These are phyloP conservation scores for Meiosimyza decipiens DNA, from an alignment of 2,888 invertebrate genomes.

Conservation along the genomic window DNA sequence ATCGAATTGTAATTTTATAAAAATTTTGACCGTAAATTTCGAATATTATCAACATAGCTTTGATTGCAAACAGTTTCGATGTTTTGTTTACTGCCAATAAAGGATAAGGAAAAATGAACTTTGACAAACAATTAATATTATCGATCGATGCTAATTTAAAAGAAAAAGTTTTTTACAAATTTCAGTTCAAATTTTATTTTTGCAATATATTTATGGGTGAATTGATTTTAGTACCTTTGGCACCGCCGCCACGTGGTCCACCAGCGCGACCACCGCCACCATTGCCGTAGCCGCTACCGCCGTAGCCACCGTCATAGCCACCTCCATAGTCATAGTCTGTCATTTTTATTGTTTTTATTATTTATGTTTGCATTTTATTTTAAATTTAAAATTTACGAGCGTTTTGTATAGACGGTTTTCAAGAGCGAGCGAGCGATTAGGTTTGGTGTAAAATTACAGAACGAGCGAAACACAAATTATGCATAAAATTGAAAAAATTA, in stretches of 20 bases:
- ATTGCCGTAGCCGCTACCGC: constrained; percentile 88
- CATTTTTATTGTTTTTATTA: constrained; percentile 28
- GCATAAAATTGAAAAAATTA: constrained; percentile 31
- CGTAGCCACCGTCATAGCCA: constrained; percentile 76
- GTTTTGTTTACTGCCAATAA: constrained; percentile 29
- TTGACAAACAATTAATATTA: constrained; percentile 35
- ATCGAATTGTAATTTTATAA: not conserved
- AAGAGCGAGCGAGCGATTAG: not conserved
- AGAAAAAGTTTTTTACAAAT: constrained; percentile 35
- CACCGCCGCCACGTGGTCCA: constrained; percentile 84
- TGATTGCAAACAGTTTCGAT: constrained; percentile 34
- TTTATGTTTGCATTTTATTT: constrained; percentile 33
- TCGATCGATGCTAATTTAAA: constrained; percentile 27
- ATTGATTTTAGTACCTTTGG: constrained; percentile 77
- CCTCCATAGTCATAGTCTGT: constrained; percentile 73
- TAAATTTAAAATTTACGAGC: constrained; percentile 22
- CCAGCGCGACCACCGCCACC: constrained; percentile 78
- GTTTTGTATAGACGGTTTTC: not conserved
- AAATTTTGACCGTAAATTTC: constrained; percentile 17
- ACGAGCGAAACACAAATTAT: constrained; percentile 27
- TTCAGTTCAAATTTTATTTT: constrained; percentile 7
- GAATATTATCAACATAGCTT: not conserved
- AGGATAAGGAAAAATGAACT: too few relatives aligned
- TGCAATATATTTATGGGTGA: constrained; percentile 27
- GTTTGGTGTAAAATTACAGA: not conserved